phyloP scores from a whole-genome alignment of 2,113 vertebrate genomes.

The crab-eating macaque (Macaca fascicularis) region DNA sequence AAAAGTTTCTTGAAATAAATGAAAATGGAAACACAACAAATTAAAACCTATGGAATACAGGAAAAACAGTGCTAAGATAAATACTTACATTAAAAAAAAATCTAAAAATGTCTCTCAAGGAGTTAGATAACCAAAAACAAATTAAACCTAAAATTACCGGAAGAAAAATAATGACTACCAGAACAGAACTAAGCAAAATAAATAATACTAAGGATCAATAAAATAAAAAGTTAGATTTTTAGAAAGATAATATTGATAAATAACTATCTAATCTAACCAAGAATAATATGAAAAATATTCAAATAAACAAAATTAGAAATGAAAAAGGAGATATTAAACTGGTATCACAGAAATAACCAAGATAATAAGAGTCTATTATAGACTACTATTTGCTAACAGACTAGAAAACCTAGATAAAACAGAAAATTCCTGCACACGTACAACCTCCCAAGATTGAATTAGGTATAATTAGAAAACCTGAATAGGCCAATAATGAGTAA shows the following conservation, averaged over 20 bases:
- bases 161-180: background rate
- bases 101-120: background rate
- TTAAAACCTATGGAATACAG: background rate
- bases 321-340: background rate
- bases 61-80: background rate
- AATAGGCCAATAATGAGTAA: background rate
- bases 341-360: background rate
- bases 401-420: background rate
- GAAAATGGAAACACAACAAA: background rate
- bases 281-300: background rate
- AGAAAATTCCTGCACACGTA: background rate
- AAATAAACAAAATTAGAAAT: background rate
- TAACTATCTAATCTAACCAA: background rate
- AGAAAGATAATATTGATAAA: background rate
- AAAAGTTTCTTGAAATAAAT: background rate
- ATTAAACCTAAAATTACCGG: background rate
- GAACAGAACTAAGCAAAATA: background rate
- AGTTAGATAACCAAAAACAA: background rate
- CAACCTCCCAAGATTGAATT: background rate
- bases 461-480: background rate
- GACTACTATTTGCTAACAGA: background rate
- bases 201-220: background rate
- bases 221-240: background rate
- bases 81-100: background rate
- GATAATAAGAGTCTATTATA: background rate